Evolutionary conservation across 1,140 invertebrate species (phyloP).

Genomic region (Diploscapter pachys): DNA sequence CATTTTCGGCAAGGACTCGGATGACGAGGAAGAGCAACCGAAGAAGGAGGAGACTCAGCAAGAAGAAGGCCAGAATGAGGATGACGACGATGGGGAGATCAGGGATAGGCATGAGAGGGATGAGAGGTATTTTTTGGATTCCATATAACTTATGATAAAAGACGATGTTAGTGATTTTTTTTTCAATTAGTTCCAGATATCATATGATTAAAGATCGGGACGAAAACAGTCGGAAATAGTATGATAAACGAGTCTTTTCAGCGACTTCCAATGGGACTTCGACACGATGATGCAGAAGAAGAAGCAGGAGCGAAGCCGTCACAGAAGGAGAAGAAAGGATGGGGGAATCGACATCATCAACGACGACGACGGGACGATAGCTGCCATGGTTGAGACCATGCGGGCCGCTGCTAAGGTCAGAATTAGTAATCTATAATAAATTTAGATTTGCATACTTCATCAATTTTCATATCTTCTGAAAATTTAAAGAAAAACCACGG

Average conservation of each 20-base stretch:
- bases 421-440: conserved; percentile 6
- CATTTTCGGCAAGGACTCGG: conserved; percentile 44
- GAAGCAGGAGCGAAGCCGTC: conserved; percentile 37
- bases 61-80: not conserved
- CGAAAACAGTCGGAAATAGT: not conserved
- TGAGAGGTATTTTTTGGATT: conserved; percentile 17
- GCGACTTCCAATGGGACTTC: conserved; percentile 36
- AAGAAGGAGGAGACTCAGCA: conserved; percentile 9
- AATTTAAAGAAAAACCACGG: not conserved
- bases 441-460: conserved; percentile 18
- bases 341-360: conserved; percentile 54
- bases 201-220: not conserved
- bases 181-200: not conserved
- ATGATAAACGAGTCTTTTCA: not conserved
- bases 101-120: conserved; percentile 3
- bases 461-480: not conserved
- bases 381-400: conserved; percentile 48
- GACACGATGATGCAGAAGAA: conserved; percentile 40
- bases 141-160: not conserved
- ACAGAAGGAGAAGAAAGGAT: conserved; percentile 27
- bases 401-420: conserved; percentile 47
- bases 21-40: conserved; percentile 27
- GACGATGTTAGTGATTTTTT: not conserved
- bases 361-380: conserved; percentile 47
- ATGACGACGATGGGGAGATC: conserved; percentile 17